Percentiles rank a stretch among this genome's conserved stretches.
These are phyloP conservation scores for Drosophila mojavensis DNA, from an alignment of 1,140 invertebrate genomes.

Conservation along the genomic window DNA sequence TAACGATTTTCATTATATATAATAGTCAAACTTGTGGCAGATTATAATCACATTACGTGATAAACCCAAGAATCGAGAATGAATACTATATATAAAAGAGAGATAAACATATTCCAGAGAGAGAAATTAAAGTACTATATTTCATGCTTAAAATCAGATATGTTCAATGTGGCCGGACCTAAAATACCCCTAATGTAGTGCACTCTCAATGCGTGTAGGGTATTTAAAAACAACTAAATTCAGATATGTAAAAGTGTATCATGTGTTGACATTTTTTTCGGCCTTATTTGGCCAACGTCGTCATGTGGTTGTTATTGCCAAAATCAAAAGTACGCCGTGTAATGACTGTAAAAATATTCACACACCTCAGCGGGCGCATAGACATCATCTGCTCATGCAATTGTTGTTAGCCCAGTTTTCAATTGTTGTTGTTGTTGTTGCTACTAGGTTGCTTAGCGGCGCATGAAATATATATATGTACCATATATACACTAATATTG, in stretches of 20 bases:
- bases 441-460: conserved; percentile 29
- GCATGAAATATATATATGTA: conserved; percentile 35
- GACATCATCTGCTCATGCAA: conserved; percentile 44
- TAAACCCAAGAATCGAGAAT: no score
- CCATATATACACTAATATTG: conserved; percentile 17
- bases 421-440: conserved; percentile 25
- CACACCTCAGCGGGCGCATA: conserved; percentile 57
- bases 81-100: no score
- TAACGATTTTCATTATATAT: no score
- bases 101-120: no score
- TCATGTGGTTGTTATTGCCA: conserved; percentile 58
- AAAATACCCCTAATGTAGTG: background rate
- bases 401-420: conserved; percentile 77
- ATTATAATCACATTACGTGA: no score
- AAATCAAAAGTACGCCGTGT: conserved; percentile 64
- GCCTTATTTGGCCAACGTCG: conserved; percentile 69
- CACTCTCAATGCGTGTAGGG: background rate
- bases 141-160: no score
- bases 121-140: no score
- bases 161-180: no score
- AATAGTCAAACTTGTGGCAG: no score
- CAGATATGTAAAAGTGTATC: conserved; percentile 29
- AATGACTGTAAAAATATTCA: conserved; percentile 77
- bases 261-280: conserved; percentile 76
- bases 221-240: conserved; percentile 21